phyloP scores from a whole-genome alignment of 2,888 invertebrate species.

The Lucinisca nassula region DNA sequence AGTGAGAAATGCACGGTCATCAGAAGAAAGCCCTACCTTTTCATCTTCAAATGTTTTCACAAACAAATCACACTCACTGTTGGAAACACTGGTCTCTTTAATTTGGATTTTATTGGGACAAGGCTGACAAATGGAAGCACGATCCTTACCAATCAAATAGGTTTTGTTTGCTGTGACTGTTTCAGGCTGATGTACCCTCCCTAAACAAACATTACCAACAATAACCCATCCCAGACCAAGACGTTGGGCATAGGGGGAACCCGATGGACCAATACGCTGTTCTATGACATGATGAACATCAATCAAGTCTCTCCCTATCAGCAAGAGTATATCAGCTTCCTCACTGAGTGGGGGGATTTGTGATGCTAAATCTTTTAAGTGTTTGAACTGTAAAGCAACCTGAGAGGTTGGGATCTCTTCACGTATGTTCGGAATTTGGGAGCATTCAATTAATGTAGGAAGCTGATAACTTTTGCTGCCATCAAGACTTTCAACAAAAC shows the following conservation, averaged over 20 bases:
- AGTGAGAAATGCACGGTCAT: slow-evolving; percentile 52
- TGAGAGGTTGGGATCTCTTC: slow-evolving; percentile 66
- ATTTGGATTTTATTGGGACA: slow-evolving; percentile 19
- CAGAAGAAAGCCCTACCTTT: slow-evolving; percentile 47
- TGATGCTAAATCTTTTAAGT: slow-evolving; percentile 42
- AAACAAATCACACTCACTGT: slow-evolving; percentile 22
- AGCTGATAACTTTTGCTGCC: slow-evolving; percentile 37
- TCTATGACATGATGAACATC: slow-evolving; percentile 55
- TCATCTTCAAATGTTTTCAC: slow-evolving; percentile 46
- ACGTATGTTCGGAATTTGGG: slow-evolving; percentile 48
- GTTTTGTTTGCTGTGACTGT: slow-evolving; percentile 25
- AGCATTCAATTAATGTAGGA: slow-evolving; percentile 60
- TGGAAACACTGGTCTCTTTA: not conserved
- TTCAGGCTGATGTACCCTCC: slow-evolving; percentile 6
- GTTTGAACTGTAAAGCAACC: slow-evolving; percentile 35
- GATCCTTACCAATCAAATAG: not conserved
- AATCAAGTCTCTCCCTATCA: slow-evolving; percentile 58
- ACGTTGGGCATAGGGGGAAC: slow-evolving; percentile 51
- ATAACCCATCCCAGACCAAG: slow-evolving; percentile 51
- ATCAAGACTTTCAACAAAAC: slow-evolving; percentile 46
- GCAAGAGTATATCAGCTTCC: slow-evolving; percentile 27
- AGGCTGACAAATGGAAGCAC: slow-evolving; percentile 20
- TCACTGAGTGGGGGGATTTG: slow-evolving; percentile 44
- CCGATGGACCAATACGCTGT: slow-evolving; percentile 29
- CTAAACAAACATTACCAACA: slow-evolving; percentile 48